Evolutionary conservation across 2,113 vertebrate species (phyloP).

Genomic region (Erythrocercus mccallii): DNA sequence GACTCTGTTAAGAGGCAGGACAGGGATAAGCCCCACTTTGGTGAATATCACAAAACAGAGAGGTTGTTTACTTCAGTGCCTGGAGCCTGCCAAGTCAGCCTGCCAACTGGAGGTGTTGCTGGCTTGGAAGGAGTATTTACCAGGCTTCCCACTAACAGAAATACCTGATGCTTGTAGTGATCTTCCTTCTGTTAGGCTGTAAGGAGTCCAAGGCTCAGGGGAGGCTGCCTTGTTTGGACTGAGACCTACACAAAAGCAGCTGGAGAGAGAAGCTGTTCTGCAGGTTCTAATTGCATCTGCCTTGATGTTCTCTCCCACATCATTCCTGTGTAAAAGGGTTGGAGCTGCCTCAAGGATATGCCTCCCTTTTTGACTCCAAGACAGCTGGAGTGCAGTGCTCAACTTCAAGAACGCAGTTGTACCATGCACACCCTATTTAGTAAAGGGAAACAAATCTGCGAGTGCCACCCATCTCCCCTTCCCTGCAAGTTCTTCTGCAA

Average conservation of each 20-base stretch:
- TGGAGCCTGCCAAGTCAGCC: neutral
- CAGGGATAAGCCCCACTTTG: neutral
- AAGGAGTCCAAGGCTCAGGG: neutral
- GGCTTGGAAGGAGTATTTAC: neutral
- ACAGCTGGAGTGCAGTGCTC: neutral
- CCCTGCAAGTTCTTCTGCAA: neutral
- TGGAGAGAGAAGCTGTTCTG: neutral
- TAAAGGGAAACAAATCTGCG: neutral
- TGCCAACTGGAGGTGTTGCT: constrained; percentile 62
- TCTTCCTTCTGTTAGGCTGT: constrained; percentile 12
- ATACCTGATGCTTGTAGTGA: constrained; percentile 40
- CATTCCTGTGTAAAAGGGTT: neutral
- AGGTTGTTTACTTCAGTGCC: neutral
- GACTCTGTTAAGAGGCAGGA: neutral
- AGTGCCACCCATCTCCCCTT: neutral
- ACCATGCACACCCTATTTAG: neutral
- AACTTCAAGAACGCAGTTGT: neutral
- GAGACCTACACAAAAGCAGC: neutral
- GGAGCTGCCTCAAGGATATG: neutral
- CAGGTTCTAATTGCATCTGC: neutral
- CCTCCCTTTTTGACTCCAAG: neutral
- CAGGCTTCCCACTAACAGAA: constrained; percentile 31
- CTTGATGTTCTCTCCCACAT: neutral
- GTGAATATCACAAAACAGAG: neutral
- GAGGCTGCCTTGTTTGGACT: constrained; percentile 31